Percentiles rank a stretch among this genome's conserved stretches.
Conservation (phyloP, 2,888 invertebrate genomes). For the Troides oblongomaculatus region DNA sequence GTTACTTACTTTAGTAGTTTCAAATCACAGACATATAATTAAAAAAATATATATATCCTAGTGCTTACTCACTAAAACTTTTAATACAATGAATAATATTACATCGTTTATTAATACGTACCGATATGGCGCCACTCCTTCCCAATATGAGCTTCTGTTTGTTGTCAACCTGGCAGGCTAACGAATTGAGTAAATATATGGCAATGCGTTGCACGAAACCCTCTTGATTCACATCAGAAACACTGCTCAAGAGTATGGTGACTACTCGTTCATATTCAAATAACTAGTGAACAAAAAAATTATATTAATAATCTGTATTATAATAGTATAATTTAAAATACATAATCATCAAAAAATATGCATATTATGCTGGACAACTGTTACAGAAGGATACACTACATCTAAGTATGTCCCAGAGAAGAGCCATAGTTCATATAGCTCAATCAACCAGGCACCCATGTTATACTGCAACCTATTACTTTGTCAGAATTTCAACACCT, state of each 20-base stretch:
- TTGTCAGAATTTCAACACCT: no score
- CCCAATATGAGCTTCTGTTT: conserved; percentile 95
- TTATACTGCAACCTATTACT: no score
- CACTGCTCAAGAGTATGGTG: conserved; percentile 88
- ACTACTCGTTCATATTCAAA: conserved; percentile 95
- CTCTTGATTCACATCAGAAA: conserved; percentile 90
- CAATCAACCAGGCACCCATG: no score
- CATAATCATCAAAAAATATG: no score
- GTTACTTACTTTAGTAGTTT: no score
- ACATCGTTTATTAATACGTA: conserved; percentile 60
- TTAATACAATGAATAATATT: neutral
- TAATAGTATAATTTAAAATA: neutral
- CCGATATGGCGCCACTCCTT: conserved; percentile 91
- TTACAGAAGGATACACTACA: no score
- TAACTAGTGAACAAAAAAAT: conserved; percentile 77
- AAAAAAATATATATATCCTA: neutral
- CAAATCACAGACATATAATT: no score
- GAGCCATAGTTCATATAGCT: no score
- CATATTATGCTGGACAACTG: no score
- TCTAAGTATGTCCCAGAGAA: no score
- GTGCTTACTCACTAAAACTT: neutral
- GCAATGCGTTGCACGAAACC: conserved; percentile 97
- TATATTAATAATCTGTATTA: neutral
- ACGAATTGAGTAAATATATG: conserved; percentile 95
- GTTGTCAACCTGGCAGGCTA: conserved; percentile 98